A percentile compares a stretch with the other conserved stretches of the same genome.
phyloP scores from a whole-genome alignment of 1,140 invertebrate genomes.

The Hyposmocoma kahamanoa region DNA sequence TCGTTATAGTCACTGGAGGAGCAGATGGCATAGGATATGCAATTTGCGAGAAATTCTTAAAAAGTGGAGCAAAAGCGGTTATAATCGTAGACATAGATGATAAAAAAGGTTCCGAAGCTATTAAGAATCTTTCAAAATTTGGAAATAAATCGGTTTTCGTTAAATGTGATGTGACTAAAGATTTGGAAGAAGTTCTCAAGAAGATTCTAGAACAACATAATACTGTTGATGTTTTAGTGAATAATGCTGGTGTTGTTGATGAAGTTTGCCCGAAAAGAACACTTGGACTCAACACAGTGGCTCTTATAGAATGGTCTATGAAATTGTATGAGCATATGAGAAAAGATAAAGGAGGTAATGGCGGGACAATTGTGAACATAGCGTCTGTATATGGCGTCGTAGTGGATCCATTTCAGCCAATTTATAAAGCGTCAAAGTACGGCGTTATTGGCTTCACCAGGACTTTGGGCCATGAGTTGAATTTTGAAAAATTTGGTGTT shows the following conservation, averaged over 20 bases:
- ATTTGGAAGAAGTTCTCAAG: slow-evolving; percentile 46
- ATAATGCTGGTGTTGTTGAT: slow-evolving; percentile 74
- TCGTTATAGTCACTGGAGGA: slow-evolving; percentile 7
- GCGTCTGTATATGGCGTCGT: slow-evolving; percentile 74
- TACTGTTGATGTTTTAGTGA: slow-evolving; percentile 75
- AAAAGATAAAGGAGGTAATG: slow-evolving; percentile 73
- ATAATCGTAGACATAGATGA: slow-evolving; percentile 7
- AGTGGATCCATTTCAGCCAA: slow-evolving; percentile 74
- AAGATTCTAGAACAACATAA: slow-evolving; percentile 44
- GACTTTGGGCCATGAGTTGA: slow-evolving; percentile 59
- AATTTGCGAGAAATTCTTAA: slow-evolving; percentile 1
- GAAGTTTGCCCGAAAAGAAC: slow-evolving; percentile 56
- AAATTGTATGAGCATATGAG: slow-evolving; percentile 56
- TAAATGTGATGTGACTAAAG: slow-evolving; percentile 55
- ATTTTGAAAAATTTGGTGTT: slow-evolving; percentile 67
- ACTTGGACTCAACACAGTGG: slow-evolving; percentile 22
- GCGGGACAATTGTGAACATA: slow-evolving; percentile 77
- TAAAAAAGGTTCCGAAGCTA: not conserved
- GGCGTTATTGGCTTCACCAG: slow-evolving; percentile 67
- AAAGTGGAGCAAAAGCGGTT: not conserved
- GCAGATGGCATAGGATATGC: slow-evolving; percentile 7
- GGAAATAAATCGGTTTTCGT: slow-evolving; percentile 47
- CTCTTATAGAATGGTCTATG: slow-evolving; percentile 20
- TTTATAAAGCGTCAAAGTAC: slow-evolving; percentile 79
- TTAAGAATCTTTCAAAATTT: slow-evolving; percentile 33